phyloP scores from a whole-genome alignment of 2,113 vertebrate genomes.

The Cacatua alba region DNA sequence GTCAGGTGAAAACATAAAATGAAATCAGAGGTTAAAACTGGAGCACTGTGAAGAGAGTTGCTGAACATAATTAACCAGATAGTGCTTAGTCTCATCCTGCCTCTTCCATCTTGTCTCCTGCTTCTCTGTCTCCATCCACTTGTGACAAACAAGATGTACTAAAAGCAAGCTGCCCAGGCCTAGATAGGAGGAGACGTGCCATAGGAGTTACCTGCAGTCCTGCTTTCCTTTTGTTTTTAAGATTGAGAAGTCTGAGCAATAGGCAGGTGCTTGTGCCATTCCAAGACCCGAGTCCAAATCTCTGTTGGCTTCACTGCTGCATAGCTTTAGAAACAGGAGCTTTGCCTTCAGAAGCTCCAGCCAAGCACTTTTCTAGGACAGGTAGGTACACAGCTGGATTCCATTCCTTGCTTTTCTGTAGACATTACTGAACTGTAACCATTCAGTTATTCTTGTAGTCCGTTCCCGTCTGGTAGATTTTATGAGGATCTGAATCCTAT shows the following conservation, averaged over 20 bases:
- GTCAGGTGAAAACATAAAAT: not conserved
- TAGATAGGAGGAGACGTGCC: not conserved
- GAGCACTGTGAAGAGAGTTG: not conserved
- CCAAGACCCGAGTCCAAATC: not conserved
- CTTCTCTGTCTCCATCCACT: not conserved
- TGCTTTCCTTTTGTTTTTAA: not conserved
- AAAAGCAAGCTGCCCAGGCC: not conserved
- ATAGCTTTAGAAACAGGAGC: not conserved
- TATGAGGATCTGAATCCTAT: not conserved
- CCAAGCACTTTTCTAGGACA: not conserved
- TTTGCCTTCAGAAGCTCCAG: not conserved
- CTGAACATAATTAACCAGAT: not conserved
- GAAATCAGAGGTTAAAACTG: not conserved
- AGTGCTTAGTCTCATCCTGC: not conserved
- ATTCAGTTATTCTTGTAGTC: not conserved
- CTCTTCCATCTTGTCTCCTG: not conserved
- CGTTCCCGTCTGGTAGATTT: not conserved
- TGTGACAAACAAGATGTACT: accelerated
- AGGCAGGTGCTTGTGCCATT: not conserved
- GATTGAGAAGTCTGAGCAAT: not conserved
- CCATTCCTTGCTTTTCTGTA: not conserved
- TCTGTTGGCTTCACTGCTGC: not conserved
- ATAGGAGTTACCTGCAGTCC: not conserved
- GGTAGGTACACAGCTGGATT: not conserved
- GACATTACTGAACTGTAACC: not conserved